A percentile compares a stretch with the other conserved stretches of the same genome.
These are phyloP conservation scores for Drosophila tanythrix DNA, from an alignment of 2,888 invertebrate genomes.

Conservation along the genomic window DNA sequence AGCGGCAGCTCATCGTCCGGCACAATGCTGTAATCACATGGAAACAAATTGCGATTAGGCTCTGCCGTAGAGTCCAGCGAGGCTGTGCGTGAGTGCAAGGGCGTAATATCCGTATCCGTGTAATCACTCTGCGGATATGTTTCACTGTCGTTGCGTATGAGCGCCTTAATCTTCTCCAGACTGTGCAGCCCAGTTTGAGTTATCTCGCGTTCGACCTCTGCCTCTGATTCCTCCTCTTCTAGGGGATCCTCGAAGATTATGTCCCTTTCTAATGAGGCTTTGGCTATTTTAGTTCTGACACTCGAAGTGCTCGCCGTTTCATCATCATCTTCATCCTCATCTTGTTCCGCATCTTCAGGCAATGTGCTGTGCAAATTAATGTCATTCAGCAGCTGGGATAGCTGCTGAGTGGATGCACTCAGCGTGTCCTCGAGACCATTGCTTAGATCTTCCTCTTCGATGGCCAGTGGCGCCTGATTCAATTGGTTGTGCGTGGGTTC, in stretches of 20 bases:
- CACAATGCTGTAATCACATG: slow-evolving; percentile 76
- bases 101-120: slow-evolving; percentile 59
- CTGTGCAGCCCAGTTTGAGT: slow-evolving; percentile 20
- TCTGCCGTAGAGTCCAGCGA: slow-evolving; percentile 59
- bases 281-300: slow-evolving; percentile 69
- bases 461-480: slow-evolving; percentile 56
- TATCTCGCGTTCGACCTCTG: not conserved
- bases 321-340: slow-evolving; percentile 56
- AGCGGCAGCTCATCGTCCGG: slow-evolving; percentile 77
- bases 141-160: slow-evolving; percentile 70
- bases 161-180: slow-evolving; percentile 64
- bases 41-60: slow-evolving; percentile 40
- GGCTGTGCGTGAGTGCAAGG: slow-evolving; percentile 70
- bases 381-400: slow-evolving; percentile 53
- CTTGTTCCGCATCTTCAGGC: slow-evolving; percentile 34
- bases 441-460: slow-evolving; percentile 63
- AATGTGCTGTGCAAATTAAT: slow-evolving; percentile 55
- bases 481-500: not conserved
- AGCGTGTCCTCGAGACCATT: slow-evolving; percentile 23
- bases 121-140: slow-evolving; percentile 74
- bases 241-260: slow-evolving; percentile 53
- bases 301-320: slow-evolving; percentile 71
- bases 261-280: slow-evolving; percentile 70
- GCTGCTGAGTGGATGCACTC: slow-evolving; percentile 55
- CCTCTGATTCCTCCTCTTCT: slow-evolving; percentile 31